Evolutionary conservation across 2,888 invertebrate species (phyloP).

Genomic region (Cyclophora punctaria): DNA sequence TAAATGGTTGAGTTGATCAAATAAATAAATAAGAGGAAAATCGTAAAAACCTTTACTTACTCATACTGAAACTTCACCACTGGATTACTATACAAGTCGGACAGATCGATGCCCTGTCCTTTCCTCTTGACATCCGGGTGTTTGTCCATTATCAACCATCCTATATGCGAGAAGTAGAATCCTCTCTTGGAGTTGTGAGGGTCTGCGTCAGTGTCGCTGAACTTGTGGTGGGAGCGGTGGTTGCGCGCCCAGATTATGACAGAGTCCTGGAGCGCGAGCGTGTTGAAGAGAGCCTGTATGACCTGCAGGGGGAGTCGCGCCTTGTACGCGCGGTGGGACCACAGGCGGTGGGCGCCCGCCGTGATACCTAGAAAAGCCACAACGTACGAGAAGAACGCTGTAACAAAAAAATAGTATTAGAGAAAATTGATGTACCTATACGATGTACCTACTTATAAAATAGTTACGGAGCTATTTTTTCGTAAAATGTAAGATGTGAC

Average conservation of each 20-base stretch:
- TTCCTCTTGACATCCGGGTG: constrained; percentile 82
- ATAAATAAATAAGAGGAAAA: no score
- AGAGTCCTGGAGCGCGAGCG: constrained; percentile 27
- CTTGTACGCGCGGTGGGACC: constrained; percentile 81
- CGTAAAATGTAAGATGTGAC: no score
- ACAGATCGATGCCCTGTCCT: constrained; percentile 80
- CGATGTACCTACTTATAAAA: no score
- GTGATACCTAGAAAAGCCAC: constrained; percentile 80
- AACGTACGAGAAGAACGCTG: constrained; percentile 70
- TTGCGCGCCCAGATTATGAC: constrained; percentile 25
- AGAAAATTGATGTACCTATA: no score
- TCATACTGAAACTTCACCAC: constrained; percentile 81
- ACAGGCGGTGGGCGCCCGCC: constrained; percentile 80
- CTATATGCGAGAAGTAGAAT: constrained; percentile 88
- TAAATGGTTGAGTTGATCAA: no score
- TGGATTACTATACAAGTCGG: constrained; percentile 80
- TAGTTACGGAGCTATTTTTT: no score
- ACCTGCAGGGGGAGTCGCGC: constrained; percentile 76
- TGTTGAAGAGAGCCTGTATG: constrained; percentile 52
- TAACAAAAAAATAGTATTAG: no score
- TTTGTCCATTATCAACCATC: constrained; percentile 84
- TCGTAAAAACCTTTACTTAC: constrained; percentile 36
- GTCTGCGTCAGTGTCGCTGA: constrained; percentile 83
- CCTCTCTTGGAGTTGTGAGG: constrained; percentile 84
- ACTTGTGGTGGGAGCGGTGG: constrained; percentile 48